phyloP scores from a whole-genome alignment of 2,113 vertebrate species.

The Penelope pileata region DNA sequence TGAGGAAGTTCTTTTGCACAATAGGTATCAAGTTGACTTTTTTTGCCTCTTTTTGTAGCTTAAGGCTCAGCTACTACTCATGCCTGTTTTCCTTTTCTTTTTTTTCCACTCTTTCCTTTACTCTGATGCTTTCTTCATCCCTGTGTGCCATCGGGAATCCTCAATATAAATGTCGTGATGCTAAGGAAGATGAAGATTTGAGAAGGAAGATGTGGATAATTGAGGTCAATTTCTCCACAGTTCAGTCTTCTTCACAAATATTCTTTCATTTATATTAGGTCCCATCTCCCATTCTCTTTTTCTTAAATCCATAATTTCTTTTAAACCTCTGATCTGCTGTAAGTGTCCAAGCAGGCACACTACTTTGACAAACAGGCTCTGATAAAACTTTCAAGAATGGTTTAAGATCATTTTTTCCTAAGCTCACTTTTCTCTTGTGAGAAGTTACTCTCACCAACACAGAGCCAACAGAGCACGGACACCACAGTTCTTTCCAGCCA shows the following conservation, averaged over 20 bases:
- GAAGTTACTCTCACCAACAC: background rate
- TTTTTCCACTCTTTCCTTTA: background rate
- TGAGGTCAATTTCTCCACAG: background rate
- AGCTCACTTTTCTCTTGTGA: background rate
- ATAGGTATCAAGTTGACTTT: background rate
- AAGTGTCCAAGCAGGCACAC: background rate
- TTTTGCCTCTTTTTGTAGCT: background rate
- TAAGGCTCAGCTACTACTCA: background rate
- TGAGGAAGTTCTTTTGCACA: background rate
- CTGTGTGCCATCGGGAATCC: background rate
- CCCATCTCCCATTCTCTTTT: background rate
- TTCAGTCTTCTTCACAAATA: background rate
- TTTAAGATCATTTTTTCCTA: background rate
- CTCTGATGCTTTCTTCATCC: background rate
- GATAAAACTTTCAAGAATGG: background rate
- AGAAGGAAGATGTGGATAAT: no score
- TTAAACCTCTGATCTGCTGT: background rate
- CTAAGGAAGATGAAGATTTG: background rate
- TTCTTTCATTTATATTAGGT: background rate
- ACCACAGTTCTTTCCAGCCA: background rate
- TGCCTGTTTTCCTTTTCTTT: background rate
- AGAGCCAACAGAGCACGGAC: background rate
- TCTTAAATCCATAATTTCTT: background rate
- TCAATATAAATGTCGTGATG: background rate
- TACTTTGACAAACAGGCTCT: background rate